Base-by-base conservation (phyloP, 2,797 vertebrate species). In the Picus viridis region DNA sequence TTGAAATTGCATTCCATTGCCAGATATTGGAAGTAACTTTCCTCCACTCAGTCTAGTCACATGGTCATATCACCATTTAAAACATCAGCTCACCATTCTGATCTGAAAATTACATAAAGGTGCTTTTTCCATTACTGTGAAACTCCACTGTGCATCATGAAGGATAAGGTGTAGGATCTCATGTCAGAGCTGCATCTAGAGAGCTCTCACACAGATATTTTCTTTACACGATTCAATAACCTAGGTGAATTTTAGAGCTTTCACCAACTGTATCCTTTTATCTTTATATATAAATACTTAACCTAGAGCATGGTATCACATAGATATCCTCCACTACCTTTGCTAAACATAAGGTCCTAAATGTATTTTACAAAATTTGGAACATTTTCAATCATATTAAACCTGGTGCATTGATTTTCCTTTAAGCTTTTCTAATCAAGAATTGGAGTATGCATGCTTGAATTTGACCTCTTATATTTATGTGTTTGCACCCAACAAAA, bases 1-100 rank as follows among this genome's bases (percentile, higher is more conserved):
- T 7, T 78, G 86, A 94, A 96, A 96, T 92, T 92, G 8, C 49
- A 78, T 90, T 88, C 64, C 41, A 67, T 19, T 86, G 68, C 10
- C 73, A 73, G 74, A 67, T 70, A 69, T 16, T 84, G 70, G 49
- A 93, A 86, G 27, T 32, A 77, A 70, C 41, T 81, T 72, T 81
- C 68, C 29, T 90, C 24, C n/a, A 14, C 18, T 64, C 32, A 64
- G 27, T n/a, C 34, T 84, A 91, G 89, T 68, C 1, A 47, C 79
- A 75, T 75, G 89, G 56, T 93, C 59, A 67, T 87, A 85, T 57
- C 57, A 41, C 54, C 24, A 51, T 93, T 81, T 86, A 65, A 94
- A 96, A 83, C 32, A 78, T 65, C 58, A 77, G 43, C 29, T 45
- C 72, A 23, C 16, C 62, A 36, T 87, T 80, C 24, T 54, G 91